Evolutionary conservation across 1,140 invertebrate genomes (phyloP).

Genomic region (Hestina assimilis): DNA sequence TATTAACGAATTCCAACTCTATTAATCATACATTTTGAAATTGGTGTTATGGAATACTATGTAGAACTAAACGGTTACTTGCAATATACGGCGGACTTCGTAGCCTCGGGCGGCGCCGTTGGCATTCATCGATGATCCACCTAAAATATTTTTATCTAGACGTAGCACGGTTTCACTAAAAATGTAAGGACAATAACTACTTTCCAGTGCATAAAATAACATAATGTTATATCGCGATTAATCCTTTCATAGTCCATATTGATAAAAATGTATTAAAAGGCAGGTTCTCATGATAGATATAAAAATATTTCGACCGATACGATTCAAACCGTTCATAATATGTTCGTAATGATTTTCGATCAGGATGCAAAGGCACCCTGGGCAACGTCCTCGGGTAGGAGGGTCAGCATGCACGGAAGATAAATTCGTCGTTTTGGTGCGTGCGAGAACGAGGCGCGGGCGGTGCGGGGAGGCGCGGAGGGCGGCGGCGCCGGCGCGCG

Average conservation of each 20-base stretch:
- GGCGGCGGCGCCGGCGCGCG: slow-evolving; percentile 68
- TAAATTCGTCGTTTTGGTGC: slow-evolving; percentile 76
- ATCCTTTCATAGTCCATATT: no score
- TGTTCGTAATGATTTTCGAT: slow-evolving; percentile 13
- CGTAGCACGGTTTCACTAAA: slow-evolving; percentile 1
- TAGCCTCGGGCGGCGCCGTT: slow-evolving; percentile 13
- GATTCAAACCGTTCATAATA: neutral
- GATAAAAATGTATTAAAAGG: no score
- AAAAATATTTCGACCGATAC: no score
- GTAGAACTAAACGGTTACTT: slow-evolving; percentile 16
- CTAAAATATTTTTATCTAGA: slow-evolving; percentile 2
- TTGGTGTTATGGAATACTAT: slow-evolving; percentile 1
- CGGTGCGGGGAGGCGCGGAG: slow-evolving; percentile 55
- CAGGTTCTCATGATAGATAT: no score
- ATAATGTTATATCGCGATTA: no score
- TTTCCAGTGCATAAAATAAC: no score
- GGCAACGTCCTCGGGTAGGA: slow-evolving; percentile 67
- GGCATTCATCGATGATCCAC: slow-evolving; percentile 12
- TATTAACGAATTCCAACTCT: neutral
- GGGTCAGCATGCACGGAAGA: slow-evolving; percentile 71
- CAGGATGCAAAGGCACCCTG: slow-evolving; percentile 46
- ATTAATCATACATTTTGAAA: slow-evolving; percentile 2
- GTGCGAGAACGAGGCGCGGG: slow-evolving; percentile 60
- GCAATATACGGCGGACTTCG: slow-evolving; percentile 16
- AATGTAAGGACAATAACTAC: no score